phyloP scores from a whole-genome alignment of 2,797 vertebrate genomes.

The Avahi laniger region DNA sequence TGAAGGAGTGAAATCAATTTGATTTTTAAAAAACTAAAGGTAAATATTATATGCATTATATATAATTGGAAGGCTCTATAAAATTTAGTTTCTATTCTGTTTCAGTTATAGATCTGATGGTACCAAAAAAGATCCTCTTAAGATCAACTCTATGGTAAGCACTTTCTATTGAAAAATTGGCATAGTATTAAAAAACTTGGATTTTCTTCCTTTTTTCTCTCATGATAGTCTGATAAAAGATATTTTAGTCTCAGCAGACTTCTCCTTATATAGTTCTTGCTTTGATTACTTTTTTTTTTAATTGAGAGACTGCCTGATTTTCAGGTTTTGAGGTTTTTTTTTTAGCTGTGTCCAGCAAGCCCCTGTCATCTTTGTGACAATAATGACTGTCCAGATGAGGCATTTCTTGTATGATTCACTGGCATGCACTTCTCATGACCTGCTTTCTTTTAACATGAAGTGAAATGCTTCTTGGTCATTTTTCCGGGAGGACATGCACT shows the following conservation, averaged over 20 bases:
- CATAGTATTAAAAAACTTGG: background rate
- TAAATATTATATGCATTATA: background rate
- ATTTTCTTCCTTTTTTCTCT: background rate
- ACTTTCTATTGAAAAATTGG: background rate
- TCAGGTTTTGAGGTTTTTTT: background rate
- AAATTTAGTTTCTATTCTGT: constrained; percentile 58
- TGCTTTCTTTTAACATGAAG: background rate
- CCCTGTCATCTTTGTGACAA: background rate
- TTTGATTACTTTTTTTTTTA: constrained; percentile 2
- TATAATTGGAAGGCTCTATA: background rate
- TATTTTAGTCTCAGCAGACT: constrained; percentile 1
- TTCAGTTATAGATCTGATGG: constrained; percentile 95
- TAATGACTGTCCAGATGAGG: background rate
- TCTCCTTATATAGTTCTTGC: background rate
- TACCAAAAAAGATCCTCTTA: constrained; percentile 97
- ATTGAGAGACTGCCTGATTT: background rate
- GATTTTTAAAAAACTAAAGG: background rate
- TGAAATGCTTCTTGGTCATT: background rate
- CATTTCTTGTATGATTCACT: background rate
- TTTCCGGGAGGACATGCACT: background rate
- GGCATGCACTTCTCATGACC: background rate
- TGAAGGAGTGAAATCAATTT: constrained; percentile 37
- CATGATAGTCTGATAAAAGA: constrained; percentile 6
- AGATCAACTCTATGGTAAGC: constrained; percentile 97
- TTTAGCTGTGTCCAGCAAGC: background rate